A percentile compares a stretch with the other conserved stretches of the same genome.
Conservation (phyloP, 2,113 vertebrate species). For the Sturnira hondurensis region DNA sequence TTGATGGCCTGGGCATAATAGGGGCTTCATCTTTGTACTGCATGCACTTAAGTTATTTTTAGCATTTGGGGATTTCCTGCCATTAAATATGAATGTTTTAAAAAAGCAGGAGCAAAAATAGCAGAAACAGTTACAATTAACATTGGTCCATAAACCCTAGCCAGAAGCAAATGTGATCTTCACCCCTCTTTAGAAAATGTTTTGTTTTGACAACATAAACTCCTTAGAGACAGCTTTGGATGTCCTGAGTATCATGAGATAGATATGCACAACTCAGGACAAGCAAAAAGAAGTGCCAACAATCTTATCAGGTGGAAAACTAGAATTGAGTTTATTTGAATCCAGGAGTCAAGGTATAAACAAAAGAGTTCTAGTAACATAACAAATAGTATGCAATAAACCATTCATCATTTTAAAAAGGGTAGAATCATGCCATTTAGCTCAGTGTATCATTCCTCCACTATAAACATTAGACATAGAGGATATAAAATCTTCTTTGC, state of each 20-base stretch:
- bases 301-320: not conserved
- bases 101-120: not conserved
- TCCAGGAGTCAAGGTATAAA: no score
- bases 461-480: not conserved
- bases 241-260: not conserved
- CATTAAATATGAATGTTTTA: not conserved
- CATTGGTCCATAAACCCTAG: not conserved
- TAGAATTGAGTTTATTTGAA: not conserved
- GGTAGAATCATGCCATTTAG: not conserved
- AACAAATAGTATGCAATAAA: no score
- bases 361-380: no score
- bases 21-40: not conserved
- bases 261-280: not conserved
- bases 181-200: not conserved
- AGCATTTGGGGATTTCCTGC: not conserved
- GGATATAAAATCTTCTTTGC: not conserved
- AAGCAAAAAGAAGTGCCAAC: not conserved
- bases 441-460: not conserved
- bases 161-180: not conserved
- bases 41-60: not conserved
- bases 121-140: not conserved
- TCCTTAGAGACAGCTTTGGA: not conserved
- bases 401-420: no score
- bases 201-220: not conserved
- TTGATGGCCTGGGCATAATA: not conserved